Evolutionary conservation across 2,113 vertebrate species (phyloP).

Genomic region (Cyanoderma ruficeps): DNA sequence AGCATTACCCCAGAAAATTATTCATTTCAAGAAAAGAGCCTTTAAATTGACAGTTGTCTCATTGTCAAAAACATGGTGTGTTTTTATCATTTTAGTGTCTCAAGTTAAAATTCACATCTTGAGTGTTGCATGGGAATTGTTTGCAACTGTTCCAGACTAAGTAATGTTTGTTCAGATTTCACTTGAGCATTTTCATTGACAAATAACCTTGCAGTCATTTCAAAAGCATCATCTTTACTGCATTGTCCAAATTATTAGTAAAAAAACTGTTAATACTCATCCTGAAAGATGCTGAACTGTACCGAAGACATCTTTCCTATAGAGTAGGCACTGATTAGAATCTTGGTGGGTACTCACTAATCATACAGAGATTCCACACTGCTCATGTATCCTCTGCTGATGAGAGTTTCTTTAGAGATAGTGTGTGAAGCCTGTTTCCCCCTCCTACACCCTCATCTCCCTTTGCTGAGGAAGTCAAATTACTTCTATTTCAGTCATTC

Average conservation of each 20-base stretch:
- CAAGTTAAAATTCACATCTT: not conserved
- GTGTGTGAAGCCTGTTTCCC: not conserved
- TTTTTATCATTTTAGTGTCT: not conserved
- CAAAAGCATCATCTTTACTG: not conserved
- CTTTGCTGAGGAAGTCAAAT: not conserved
- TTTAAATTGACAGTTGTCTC: not conserved
- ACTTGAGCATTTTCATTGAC: not conserved
- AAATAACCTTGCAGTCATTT: not conserved
- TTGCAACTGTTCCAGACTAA: not conserved
- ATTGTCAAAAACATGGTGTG: not conserved
- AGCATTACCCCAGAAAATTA: not conserved
- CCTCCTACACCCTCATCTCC: not conserved
- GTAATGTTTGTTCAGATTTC: not conserved
- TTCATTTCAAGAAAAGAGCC: not conserved
- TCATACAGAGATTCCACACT: not conserved
- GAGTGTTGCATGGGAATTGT: not conserved
- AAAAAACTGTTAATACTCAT: not conserved
- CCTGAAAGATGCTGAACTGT: not conserved
- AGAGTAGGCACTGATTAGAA: not conserved
- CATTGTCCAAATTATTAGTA: not conserved
- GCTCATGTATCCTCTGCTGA: not conserved
- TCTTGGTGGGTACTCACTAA: not conserved
- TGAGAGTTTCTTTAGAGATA: not conserved
- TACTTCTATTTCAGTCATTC: not conserved
- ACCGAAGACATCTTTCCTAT: not conserved